Base-by-base conservation (phyloP, 1,140 invertebrate species). In the Uloborus diversus region DNA sequence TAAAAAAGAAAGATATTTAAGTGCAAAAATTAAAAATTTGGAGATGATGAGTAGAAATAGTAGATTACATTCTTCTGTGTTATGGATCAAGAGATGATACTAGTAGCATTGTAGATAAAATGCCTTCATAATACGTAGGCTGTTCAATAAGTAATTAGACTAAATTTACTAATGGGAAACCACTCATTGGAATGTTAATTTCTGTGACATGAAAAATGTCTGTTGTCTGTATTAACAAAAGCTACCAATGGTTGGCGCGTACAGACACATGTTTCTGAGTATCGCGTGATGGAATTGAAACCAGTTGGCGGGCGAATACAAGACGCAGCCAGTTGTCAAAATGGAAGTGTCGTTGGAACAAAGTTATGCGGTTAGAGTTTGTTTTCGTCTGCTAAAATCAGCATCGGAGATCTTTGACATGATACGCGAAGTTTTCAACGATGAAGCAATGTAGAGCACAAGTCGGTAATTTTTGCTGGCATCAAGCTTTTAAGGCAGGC, bases 401-500 rank as follows among this genome's bases (percentile, higher is more conserved):
- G 51, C 51, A 11, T 53, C 51, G 51, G 51, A 14, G 37, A n/a
- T n/a, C 17, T 17, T 42, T 42, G 17, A 42, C 37, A 42, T 42
- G 37, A 42, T 42, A 42, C 51, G n/a, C 20, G 51, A 53, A 53
- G 51, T 20, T 53, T 53, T 53, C 51, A 53, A 53, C n/a, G 51
- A 53, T 53, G 51, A 53, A 53, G 51, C n/a, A 53, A 53, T 53
- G 51, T 53, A 9, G 51, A 53, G 51, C 9, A 5, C 51, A 53
- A 23, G n/a, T n/a, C n/a, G n/a, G 51, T 53, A 53, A 14, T 53
- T 53, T 53, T 27, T 27, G 27, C 56, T 59, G 56, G 56, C 25
- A 59, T 59, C 25, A 59, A 59, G 25, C 56, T 59, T 59, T 59
- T 59, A 59, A 59, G 56, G 56, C 4, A 59, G 56, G 27, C 14